A percentile compares a stretch with the other conserved stretches of the same genome.
phyloP scores from a whole-genome alignment of 2,888 invertebrate species.

The Leptura quadrifasciata region DNA sequence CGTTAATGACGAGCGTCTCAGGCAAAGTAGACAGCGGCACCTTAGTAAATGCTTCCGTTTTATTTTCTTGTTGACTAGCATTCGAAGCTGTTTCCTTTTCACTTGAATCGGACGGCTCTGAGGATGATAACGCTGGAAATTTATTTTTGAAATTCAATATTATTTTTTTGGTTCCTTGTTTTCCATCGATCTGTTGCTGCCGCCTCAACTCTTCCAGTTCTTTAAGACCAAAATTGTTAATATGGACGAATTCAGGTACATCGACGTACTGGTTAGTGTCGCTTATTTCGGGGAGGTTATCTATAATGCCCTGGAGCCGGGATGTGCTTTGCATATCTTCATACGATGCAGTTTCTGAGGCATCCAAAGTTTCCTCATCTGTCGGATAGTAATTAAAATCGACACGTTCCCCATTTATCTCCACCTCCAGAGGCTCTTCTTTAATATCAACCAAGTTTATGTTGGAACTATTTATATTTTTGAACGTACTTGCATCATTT shows the following conservation, averaged over 20 bases:
- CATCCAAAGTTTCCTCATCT: slow-evolving; percentile 42
- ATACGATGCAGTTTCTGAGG: slow-evolving; percentile 27
- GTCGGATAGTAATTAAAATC: slow-evolving; percentile 5
- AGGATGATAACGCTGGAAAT: background rate
- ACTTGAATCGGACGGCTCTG: background rate
- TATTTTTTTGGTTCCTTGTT: background rate
- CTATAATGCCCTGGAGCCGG: slow-evolving; percentile 37
- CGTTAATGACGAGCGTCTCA: background rate
- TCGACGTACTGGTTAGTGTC: slow-evolving; percentile 47
- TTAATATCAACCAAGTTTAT: slow-evolving; percentile 36
- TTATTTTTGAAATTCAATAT: background rate
- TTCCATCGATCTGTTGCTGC: slow-evolving; percentile 21
- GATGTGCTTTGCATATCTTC: background rate
- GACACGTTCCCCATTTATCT: slow-evolving; percentile 2
- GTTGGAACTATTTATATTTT: background rate
- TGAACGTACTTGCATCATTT: background rate
- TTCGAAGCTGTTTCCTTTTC: background rate
- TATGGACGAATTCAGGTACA: slow-evolving; percentile 51
- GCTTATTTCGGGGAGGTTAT: slow-evolving; percentile 37
- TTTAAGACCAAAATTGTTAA: slow-evolving; percentile 45
- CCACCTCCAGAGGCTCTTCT: slow-evolving; percentile 43
- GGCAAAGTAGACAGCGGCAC: background rate
- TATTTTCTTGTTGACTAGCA: too few species aligned
- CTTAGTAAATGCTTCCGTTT: background rate
- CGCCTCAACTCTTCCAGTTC: slow-evolving; percentile 26